phyloP scores from a whole-genome alignment of 2,888 invertebrate species.

The Brachyptera risi region DNA sequence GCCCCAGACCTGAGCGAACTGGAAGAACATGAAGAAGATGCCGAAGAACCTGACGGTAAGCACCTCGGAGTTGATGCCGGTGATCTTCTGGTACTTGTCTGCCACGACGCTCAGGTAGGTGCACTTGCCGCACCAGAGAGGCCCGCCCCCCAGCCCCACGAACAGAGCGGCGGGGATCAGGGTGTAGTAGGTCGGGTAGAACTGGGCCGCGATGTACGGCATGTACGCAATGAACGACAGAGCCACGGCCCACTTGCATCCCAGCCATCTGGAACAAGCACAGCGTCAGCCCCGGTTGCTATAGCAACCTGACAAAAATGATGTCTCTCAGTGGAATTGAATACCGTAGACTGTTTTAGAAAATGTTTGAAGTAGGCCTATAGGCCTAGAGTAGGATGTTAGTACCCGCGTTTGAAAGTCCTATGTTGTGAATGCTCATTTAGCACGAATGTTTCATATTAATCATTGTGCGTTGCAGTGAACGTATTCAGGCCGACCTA shows the following conservation, averaged over 20 bases:
- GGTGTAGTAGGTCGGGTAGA: constrained; percentile 59
- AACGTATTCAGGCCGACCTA: too few relatives aligned
- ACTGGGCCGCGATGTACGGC: constrained; percentile 64
- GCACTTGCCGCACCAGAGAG: constrained; percentile 65
- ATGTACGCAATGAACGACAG: constrained; percentile 61
- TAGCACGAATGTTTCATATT: too few relatives aligned
- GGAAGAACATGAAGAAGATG: constrained; percentile 93
- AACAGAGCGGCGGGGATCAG: constrained; percentile 59
- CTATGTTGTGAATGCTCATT: too few relatives aligned
- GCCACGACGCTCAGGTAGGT: constrained; percentile 83
- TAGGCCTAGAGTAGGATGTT: too few relatives aligned
- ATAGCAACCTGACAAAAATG: too few relatives aligned
- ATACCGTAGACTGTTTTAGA: too few relatives aligned
- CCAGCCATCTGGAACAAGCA: constrained; percentile 51
- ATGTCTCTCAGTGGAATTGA: too few relatives aligned
- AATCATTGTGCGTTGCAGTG: too few relatives aligned
- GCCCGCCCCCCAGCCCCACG: constrained; percentile 46
- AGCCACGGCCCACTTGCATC: constrained; percentile 64
- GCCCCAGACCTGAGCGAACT: constrained; percentile 94
- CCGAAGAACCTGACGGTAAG: constrained; percentile 84
- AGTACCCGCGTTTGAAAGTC: too few relatives aligned
- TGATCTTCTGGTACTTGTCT: constrained; percentile 30
- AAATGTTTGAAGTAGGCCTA: too few relatives aligned
- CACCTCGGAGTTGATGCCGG: constrained; percentile 1
- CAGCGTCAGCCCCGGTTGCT: too few relatives aligned